phyloP scores from a whole-genome alignment of 2,888 invertebrate genomes.

The Cabera pusaria region DNA sequence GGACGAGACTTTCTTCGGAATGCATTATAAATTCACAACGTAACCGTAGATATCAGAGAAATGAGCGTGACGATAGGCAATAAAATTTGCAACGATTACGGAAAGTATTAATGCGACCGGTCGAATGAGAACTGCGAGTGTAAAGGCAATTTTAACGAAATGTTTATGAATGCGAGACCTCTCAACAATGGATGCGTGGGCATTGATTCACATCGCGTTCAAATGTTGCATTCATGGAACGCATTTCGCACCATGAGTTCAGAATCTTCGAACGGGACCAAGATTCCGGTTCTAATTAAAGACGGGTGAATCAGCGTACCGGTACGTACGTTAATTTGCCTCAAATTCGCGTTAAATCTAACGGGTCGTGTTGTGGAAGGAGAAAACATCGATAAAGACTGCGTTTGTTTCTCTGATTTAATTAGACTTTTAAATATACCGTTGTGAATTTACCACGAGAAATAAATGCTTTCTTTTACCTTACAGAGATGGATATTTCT shows the following conservation, averaged over 20 bases:
- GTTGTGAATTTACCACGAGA: constrained; percentile 2
- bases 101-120: constrained; percentile 42
- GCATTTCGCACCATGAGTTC: constrained; percentile 54
- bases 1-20: constrained; percentile 23
- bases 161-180: constrained; percentile 33
- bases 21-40: constrained; percentile 32
- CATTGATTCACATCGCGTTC: constrained; percentile 53
- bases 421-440: constrained; percentile 3
- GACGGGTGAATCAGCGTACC: constrained; percentile 61
- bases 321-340: constrained; percentile 61
- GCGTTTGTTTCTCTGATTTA: constrained; percentile 9
- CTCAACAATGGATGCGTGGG: constrained; percentile 37
- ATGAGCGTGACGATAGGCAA: constrained; percentile 45
- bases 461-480: too few relatives aligned
- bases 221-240: constrained; percentile 66
- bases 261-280: constrained; percentile 61
- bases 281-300: constrained; percentile 74
- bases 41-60: constrained; percentile 44
- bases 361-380: constrained; percentile 47
- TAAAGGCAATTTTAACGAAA: constrained; percentile 25
- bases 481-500: too few relatives aligned
- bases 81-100: constrained; percentile 51
- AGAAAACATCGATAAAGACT: constrained; percentile 16
- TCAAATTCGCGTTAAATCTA: constrained; percentile 64
- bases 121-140: constrained; percentile 34